Evolutionary conservation across 2,113 vertebrate species (phyloP).

Genomic region (crab-eating macaque (Macaca fascicularis)): DNA sequence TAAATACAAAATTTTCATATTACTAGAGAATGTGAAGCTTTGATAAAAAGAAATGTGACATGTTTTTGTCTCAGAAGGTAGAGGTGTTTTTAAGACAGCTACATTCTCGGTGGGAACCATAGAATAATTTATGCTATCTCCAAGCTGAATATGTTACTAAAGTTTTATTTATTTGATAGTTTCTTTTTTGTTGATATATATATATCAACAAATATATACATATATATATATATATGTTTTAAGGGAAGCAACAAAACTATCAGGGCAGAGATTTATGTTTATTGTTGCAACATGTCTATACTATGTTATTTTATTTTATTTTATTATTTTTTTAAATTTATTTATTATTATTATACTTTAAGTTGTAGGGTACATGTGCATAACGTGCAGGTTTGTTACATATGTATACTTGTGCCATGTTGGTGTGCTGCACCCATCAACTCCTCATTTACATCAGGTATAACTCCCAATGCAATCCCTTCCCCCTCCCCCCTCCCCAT

Average conservation of each 20-base stretch:
- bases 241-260: neutral
- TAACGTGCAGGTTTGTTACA: too few relatives aligned
- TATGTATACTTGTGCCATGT: too few relatives aligned
- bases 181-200: neutral
- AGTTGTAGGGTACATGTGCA: too few relatives aligned
- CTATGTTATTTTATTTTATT: neutral
- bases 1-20: neutral
- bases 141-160: neutral
- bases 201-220: too few relatives aligned
- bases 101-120: neutral
- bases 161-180: neutral
- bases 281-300: neutral
- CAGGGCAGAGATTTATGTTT: neutral
- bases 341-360: too few relatives aligned
- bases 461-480: too few relatives aligned
- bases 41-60: neutral
- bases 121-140: neutral
- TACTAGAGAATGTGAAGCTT: neutral
- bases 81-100: neutral
- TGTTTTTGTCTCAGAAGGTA: neutral
- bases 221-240: neutral
- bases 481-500: too few relatives aligned
- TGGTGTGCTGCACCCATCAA: too few relatives aligned
- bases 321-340: too few relatives aligned
- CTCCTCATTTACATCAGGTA: too few relatives aligned